These are phyloP conservation scores for Limnephilus lunatus DNA, from an alignment of 2,888 invertebrate genomes.

Conservation along the genomic window DNA sequence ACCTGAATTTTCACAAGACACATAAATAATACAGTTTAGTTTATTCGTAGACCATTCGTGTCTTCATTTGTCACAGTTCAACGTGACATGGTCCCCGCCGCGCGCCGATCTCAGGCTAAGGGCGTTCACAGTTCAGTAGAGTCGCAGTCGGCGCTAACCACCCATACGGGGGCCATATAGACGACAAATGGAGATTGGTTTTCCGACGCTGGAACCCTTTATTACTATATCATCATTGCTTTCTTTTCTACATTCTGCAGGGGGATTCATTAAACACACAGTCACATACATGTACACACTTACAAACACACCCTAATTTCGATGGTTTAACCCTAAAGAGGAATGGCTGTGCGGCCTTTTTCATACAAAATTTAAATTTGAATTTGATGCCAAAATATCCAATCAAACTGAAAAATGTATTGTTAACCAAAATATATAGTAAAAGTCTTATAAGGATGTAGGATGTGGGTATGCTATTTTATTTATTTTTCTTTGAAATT, in stretches of 20 bases:
- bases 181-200: constrained; percentile 2
- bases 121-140: neutral
- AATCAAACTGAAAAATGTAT: no score
- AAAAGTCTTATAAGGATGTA: no score
- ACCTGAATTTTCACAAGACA: neutral
- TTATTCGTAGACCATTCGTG: neutral
- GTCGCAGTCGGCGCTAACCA: neutral
- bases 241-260: neutral
- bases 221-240: neutral
- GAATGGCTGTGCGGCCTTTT: no score
- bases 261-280: neutral
- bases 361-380: no score
- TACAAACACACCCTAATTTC: neutral
- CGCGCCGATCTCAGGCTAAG: neutral
- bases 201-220: neutral
- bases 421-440: no score
- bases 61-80: neutral
- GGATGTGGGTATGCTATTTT: no score
- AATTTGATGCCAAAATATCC: no score
- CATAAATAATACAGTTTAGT: neutral
- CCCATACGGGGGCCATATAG: neutral
- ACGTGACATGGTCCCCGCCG: neutral
- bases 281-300: neutral
- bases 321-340: no score
- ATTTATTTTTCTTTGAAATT: no score